phyloP scores from a whole-genome alignment of 2,113 vertebrate species.

The Bagarius yarrelli region DNA sequence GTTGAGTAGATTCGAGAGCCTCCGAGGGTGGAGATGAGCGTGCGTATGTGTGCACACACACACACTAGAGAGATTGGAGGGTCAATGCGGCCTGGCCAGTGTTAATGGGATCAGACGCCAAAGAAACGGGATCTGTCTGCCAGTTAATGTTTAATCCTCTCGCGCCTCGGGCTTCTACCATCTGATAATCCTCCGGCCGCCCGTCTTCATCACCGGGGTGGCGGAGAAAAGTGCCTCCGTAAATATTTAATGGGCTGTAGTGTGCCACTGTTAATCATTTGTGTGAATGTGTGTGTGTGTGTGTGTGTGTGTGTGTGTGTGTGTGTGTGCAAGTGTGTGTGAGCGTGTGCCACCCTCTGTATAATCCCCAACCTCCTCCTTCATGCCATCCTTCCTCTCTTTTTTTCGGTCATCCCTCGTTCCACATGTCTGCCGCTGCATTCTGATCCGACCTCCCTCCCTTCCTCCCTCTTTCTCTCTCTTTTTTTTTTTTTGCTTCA shows the following conservation, averaged over 20 bases:
- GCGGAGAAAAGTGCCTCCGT: constrained; percentile 67
- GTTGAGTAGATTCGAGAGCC: constrained; percentile 4
- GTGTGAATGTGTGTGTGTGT: constrained; percentile 51
- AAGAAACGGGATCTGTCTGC: constrained; percentile 62
- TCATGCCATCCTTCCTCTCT: neutral
- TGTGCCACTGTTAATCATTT: constrained; percentile 69
- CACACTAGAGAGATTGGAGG: neutral
- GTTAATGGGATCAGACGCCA: constrained; percentile 71
- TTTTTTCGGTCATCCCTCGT: neutral
- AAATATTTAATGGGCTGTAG: constrained; percentile 79
- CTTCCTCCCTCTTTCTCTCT: constrained; percentile 38
- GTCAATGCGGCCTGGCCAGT: constrained; percentile 56
- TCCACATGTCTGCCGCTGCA: constrained; percentile 14
- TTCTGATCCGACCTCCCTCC: constrained; percentile 41
- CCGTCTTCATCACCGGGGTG: constrained; percentile 68
- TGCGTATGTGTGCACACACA: constrained; percentile 48
- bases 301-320: no score
- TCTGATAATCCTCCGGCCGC: constrained; percentile 69
- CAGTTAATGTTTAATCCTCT: constrained; percentile 72
- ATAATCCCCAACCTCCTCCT: neutral
- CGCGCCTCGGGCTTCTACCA: constrained; percentile 58
- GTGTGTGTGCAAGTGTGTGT: constrained; percentile 40
- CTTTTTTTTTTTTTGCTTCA: constrained; percentile 43
- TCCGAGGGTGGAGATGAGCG: neutral
- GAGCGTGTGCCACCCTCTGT: constrained; percentile 50